Base-by-base conservation (phyloP, 2,113 vertebrate genomes). In the Vimba vimba region DNA sequence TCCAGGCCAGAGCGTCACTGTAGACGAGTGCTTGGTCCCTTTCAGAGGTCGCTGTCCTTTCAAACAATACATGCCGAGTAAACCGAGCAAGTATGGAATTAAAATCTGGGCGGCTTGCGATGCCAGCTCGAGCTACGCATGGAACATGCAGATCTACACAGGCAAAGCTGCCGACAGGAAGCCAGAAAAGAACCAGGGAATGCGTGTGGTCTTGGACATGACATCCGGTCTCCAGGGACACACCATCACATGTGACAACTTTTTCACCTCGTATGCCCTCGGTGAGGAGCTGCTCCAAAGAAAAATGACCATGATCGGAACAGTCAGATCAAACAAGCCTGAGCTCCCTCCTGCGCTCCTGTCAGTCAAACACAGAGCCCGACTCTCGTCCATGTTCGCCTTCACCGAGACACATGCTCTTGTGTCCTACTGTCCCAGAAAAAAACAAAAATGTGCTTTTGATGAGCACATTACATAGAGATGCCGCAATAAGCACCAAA, bases 21-120 rank as follows among this genome's bases (percentile, higher is more conserved):
- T 78, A 39, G 60, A 68, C 8, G 19, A 85, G 43, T 36, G 25
- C 43, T 43, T 85, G 57, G 84, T 85, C 23, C 27, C 23, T 64
- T 85, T 85, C 60, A 66, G 74, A 86, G 84, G 84, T 2, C 39
- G 27, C 66, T 82, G 85, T 76, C 85, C 85, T 3, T 73, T 86
- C 25, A 30, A 59, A 82, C 36, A 82, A 25, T 86, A 50, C 25
- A 86, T 82, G 69, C 55, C n/a, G 1, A 50, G 13, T 43, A 81
- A 82, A 64, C 69, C 36, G 1, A 69, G 33, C 6, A 81, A 74
- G 57, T 73, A 73, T 23, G 85, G 85, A 23, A 86, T 86, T 43
- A 50, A 82, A 66, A 76, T 82, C 21, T 82, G 55, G 68, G 69
- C 68, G 2, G 36, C 39, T 15, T 85, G 36, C 21, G 73, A 77